These are phyloP conservation scores for Drosophila vallismaia DNA, from an alignment of 2,888 invertebrate species.

Conservation along the genomic window DNA sequence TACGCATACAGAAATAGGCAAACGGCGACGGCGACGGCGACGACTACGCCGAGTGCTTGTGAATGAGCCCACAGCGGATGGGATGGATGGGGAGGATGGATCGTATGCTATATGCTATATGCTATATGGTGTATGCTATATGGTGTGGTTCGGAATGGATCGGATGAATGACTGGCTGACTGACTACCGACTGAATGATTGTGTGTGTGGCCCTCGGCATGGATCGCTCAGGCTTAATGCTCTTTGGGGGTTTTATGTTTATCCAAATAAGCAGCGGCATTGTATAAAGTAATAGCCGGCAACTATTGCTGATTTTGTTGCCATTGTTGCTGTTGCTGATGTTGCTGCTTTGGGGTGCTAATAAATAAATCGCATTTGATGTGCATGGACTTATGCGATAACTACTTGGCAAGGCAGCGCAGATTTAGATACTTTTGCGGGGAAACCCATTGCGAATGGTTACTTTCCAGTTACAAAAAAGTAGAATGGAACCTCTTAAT, in stretches of 20 bases:
- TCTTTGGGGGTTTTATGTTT: conserved; percentile 54
- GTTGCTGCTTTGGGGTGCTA: conserved; percentile 73
- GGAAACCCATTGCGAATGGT: not conserved
- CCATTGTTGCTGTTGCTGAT: conserved; percentile 27
- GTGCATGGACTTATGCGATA: conserved; percentile 44
- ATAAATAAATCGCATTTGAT: conserved; percentile 77
- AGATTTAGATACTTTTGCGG: not conserved
- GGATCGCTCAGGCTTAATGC: conserved; percentile 50
- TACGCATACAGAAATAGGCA: conserved; percentile 77
- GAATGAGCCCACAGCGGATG: conserved; percentile 49
- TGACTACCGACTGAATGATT: conserved; percentile 10
- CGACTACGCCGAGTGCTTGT: conserved; percentile 36
- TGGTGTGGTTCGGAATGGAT: conserved; percentile 35
- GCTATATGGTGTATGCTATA: conserved; percentile 9
- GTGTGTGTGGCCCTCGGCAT: conserved; percentile 56
- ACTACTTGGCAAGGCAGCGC: conserved; percentile 33
- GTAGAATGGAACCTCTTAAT: too few species aligned
- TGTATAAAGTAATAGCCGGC: conserved; percentile 64
- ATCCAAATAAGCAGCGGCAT: conserved; percentile 74
- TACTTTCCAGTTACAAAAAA: not conserved
- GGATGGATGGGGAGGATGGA: conserved; percentile 15
- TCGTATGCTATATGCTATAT: conserved; percentile 17
- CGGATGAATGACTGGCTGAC: conserved; percentile 22
- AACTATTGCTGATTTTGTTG: conserved; percentile 18
- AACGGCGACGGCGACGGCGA: conserved; percentile 30